Evolutionary conservation across 2,888 invertebrate genomes (phyloP), one percentile per base, ranked within the genome.

Genomic region (Spodoptera littoralis): DNA sequence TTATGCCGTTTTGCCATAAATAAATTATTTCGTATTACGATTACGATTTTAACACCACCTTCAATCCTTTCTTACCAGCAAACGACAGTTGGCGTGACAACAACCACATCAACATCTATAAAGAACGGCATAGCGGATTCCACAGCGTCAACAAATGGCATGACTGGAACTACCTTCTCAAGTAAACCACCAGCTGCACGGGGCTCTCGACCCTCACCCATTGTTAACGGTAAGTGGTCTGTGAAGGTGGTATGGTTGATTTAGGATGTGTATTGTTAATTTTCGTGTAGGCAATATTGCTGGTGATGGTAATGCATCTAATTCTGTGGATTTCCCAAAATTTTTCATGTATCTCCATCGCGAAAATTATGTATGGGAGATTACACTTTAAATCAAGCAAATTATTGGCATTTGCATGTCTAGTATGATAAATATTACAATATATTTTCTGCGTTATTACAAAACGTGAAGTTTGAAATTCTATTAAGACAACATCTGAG

Each of bases 151-250:
- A 82, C 89, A 46, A 90, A 90, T 71, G 92, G 91, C 1, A 60
- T 87, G 63, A 57, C 70, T 4, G 62, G 69, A 4, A 50, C 69
- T 2, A 45, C 80, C 11, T 61, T 78, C 52, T 88, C 85, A 57
- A 72, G 84, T 5, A 93, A 93, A 61, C 93, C 93, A 0, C 92
- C 93, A 12, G 79, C 91, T 1, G 77, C 92, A 0, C 74, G 92
- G 11, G 77, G 78, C 58, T 68, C 81, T 0, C 65, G 92, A 1
- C 80, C 88, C 1, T 84, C 92, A 1, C 91, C 92, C 18, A 87
- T 85, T 11, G 78, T 86, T 54, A 83, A 88, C 80, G 93, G 94
- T 94, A 49, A 85, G 88, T 85, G 41, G 11, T 5, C n/a, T 22
- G 6, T 12, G 11, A n/a, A 1, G 1, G 3, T 0, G 41, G 3